A percentile compares a stretch with the other conserved stretches of the same genome.
Conservation (phyloP, 2,797 vertebrate species). For the Notoglanidium macrostoma region DNA sequence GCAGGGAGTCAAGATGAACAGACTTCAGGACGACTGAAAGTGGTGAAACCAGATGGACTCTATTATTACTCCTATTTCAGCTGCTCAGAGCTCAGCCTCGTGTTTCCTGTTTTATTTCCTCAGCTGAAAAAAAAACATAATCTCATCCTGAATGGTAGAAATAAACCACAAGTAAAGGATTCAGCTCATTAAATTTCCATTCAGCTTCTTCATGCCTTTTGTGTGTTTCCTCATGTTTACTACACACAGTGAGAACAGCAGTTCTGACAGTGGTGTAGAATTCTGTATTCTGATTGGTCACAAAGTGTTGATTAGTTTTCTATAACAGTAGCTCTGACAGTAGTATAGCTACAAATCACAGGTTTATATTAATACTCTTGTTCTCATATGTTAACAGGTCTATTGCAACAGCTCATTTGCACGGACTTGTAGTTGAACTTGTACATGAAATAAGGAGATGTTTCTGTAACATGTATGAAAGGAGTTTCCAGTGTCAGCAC, state of each 20-base stretch:
- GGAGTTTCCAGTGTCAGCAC: background rate
- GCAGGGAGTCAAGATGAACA: conserved; percentile 68
- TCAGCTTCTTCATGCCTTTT: conserved; percentile 7
- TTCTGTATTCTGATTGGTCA: background rate
- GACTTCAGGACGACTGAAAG: conserved; percentile 57
- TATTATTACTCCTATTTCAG: background rate
- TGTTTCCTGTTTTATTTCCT: conserved; percentile 42
- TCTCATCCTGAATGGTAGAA: conserved; percentile 28
- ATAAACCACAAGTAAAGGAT: conserved; percentile 1
- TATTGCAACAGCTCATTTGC: background rate
- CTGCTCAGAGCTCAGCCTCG: background rate
- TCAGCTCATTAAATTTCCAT: background rate
- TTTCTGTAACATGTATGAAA: background rate
- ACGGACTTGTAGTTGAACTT: too few species aligned
- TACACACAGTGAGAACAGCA: background rate
- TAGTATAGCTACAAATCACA: too few species aligned
- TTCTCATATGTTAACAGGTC: too few species aligned
- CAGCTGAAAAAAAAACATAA: conserved; percentile 63
- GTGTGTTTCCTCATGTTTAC: conserved; percentile 1
- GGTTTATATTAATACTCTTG: too few species aligned
- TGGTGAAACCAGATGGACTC: conserved; percentile 49
- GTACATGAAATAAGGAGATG: background rate
- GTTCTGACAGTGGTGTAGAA: background rate
- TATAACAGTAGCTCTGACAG: background rate
- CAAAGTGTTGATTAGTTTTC: background rate